Evolutionary conservation across 2,113 vertebrate species (phyloP).

Genomic region (Lepisosteus oculatus): DNA sequence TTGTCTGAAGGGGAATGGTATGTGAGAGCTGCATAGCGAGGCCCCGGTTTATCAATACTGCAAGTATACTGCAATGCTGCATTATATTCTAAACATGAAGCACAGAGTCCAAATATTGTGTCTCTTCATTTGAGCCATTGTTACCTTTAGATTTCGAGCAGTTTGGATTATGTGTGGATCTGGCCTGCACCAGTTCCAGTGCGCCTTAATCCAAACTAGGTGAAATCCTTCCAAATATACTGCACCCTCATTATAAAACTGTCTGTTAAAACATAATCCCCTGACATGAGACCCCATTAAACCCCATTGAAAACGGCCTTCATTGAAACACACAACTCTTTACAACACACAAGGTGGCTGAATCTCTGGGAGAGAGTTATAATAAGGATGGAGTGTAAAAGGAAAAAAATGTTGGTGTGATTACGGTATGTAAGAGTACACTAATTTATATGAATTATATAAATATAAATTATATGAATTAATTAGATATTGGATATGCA

Average conservation of each 20-base stretch:
- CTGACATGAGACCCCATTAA: conserved; percentile 26
- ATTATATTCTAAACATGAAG: background rate
- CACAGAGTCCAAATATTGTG: background rate
- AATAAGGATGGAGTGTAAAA: background rate
- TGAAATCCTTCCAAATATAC: conserved; percentile 32
- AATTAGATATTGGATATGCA: too few species aligned
- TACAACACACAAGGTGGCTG: background rate
- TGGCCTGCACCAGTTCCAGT: conserved; percentile 26
- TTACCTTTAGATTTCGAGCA: conserved; percentile 1
- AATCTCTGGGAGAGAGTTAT: background rate
- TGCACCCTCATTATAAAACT: conserved; percentile 11
- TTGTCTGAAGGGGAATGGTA: too few species aligned
- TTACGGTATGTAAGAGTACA: background rate
- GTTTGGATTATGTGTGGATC: conserved; percentile 10
- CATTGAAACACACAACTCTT: conserved; percentile 1
- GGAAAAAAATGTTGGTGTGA: background rate
- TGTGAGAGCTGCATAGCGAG: too few species aligned
- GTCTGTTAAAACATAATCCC: conserved; percentile 28
- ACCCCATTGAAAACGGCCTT: background rate
- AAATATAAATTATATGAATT: too few species aligned
- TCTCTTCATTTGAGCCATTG: background rate
- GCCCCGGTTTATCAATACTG: too few species aligned
- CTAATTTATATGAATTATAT: background rate
- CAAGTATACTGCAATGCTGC: too few species aligned
- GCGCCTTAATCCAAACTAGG: conserved; percentile 12